A percentile compares a stretch with the other conserved stretches of the same genome.
phyloP scores from a whole-genome alignment of 2,797 vertebrate genomes.

The Numenius phaeopus region DNA sequence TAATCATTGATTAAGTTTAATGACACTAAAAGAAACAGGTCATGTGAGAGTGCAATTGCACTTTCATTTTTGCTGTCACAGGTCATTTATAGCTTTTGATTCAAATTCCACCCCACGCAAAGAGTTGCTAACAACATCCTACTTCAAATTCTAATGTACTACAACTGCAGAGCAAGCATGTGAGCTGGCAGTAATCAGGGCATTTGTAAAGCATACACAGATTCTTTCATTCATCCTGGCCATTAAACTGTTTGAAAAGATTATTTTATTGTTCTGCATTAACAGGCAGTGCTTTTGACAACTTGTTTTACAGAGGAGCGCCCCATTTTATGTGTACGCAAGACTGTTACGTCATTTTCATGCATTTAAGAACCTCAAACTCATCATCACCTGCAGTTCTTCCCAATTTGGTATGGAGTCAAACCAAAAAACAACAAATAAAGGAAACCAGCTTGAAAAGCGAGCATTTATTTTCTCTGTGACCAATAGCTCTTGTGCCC shows the following conservation, averaged over 20 bases:
- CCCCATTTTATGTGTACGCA: background rate
- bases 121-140: conserved; percentile 77
- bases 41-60: conserved; percentile 71
- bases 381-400: background rate
- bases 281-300: conserved; percentile 37
- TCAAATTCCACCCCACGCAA: conserved; percentile 78
- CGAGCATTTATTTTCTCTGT: background rate
- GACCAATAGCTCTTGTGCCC: background rate
- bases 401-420: background rate
- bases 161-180: conserved; percentile 63
- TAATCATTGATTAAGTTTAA: conserved; percentile 78
- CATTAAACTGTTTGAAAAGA: conserved; percentile 41
- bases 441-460: background rate
- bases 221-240: conserved; percentile 63
- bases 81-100: conserved; percentile 69
- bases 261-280: conserved; percentile 41
- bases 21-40: conserved; percentile 71
- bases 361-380: background rate
- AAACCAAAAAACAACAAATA: background rate
- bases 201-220: conserved; percentile 56
- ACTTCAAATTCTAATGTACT: conserved; percentile 76
- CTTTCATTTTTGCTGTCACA: conserved; percentile 73
- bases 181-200: conserved; percentile 63
- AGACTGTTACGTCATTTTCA: background rate
- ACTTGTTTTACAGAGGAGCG: conserved; percentile 32